phyloP scores from a whole-genome alignment of 2,113 vertebrate genomes.

The Chroicocephalus ridibundus region DNA sequence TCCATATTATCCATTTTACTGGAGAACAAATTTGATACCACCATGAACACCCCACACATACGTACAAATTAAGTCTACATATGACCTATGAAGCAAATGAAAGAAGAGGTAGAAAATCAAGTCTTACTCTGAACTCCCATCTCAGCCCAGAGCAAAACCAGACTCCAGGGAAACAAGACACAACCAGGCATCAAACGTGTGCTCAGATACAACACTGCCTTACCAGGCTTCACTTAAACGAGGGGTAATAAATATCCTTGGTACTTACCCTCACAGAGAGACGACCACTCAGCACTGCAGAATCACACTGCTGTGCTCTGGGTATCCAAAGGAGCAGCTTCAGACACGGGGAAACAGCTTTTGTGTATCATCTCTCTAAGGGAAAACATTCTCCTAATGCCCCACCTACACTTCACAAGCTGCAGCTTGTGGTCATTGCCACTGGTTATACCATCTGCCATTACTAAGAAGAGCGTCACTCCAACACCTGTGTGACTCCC shows the following conservation, averaged over 20 bases:
- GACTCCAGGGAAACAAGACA: background rate
- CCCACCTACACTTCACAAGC: background rate
- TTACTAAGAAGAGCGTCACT: background rate
- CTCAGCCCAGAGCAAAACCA: background rate
- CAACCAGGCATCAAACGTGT: background rate
- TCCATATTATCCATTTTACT: background rate
- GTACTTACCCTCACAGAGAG: background rate
- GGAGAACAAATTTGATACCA: background rate
- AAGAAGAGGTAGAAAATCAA: background rate
- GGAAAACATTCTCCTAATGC: background rate
- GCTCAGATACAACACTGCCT: background rate
- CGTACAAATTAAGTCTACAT: background rate
- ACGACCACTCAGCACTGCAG: background rate
- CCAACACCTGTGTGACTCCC: background rate
- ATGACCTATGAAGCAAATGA: background rate
- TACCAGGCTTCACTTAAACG: background rate
- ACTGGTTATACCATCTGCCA: background rate
- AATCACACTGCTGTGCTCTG: background rate
- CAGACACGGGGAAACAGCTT: background rate
- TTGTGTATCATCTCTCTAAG: background rate
- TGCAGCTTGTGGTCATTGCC: background rate
- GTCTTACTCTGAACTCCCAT: background rate
- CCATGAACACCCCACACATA: too few species aligned
- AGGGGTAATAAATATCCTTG: background rate
- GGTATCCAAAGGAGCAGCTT: background rate